Evolutionary conservation across 2,888 invertebrate species (phyloP).

Genomic region (Lacanobia wlatinum): DNA sequence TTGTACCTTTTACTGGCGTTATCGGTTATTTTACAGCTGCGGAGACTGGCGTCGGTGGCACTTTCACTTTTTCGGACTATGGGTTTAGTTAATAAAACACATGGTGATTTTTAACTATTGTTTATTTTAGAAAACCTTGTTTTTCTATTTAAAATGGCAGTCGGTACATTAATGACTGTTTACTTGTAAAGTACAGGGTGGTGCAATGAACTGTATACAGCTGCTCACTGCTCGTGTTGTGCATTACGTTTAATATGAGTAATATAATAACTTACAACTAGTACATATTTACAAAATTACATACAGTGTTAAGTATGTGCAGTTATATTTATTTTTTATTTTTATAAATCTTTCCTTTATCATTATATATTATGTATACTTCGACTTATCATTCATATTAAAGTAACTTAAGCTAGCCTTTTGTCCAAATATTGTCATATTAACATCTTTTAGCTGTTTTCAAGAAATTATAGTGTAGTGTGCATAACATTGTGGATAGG

Average conservation of each 20-base stretch:
- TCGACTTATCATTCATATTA: too few species aligned
- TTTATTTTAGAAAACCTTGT: constrained; percentile 38
- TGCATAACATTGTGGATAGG: not conserved
- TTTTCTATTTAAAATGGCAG: constrained; percentile 3
- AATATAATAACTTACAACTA: constrained; percentile 32
- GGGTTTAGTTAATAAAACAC: constrained; percentile 56
- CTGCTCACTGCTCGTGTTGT: constrained; percentile 15
- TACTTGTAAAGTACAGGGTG: constrained; percentile 18
- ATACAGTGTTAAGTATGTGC: constrained; percentile 3
- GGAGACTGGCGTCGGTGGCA: constrained; percentile 27
- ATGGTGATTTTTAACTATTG: constrained; percentile 9
- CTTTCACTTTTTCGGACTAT: constrained; percentile 55
- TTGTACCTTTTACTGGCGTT: constrained; percentile 46
- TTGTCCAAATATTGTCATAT: not conserved
- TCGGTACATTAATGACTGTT: constrained; percentile 8
- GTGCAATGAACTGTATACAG: constrained; percentile 53
- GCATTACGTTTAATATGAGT: constrained; percentile 27
- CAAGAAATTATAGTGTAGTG: not conserved
- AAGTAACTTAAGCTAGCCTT: not conserved
- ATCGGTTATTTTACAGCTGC: constrained; percentile 48
- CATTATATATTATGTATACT: too few species aligned
- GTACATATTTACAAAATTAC: constrained; percentile 13
- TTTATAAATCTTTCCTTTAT: too few species aligned
- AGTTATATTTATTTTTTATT: not conserved
- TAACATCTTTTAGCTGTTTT: not conserved